phyloP scores from a whole-genome alignment of 2,797 vertebrate species.

The Enteromius radiatus region DNA sequence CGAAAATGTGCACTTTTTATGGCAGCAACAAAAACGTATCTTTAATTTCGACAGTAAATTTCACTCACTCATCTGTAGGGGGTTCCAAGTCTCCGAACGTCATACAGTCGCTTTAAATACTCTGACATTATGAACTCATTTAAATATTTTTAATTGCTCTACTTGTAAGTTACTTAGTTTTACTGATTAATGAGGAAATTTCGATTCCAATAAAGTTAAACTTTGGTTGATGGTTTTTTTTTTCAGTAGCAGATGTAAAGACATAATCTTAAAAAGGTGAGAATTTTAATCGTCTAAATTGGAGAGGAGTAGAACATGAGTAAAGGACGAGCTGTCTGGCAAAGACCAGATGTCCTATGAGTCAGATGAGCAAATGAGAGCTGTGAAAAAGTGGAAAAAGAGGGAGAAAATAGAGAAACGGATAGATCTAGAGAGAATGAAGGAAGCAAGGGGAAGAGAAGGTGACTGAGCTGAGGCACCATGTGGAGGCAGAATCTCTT shows the following conservation, averaged over 20 bases:
- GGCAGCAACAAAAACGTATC: neutral
- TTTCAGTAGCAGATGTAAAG: slow-evolving; percentile 2
- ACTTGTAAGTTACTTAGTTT: neutral
- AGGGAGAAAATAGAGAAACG: slow-evolving; percentile 51
- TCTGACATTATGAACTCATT: neutral
- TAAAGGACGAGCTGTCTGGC: slow-evolving; percentile 60
- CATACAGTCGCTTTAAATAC: neutral
- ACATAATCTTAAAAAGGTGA: slow-evolving; percentile 13
- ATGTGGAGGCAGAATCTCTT: slow-evolving; percentile 43
- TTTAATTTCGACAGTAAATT: neutral
- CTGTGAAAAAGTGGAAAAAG: slow-evolving; percentile 58
- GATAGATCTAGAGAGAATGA: slow-evolving; percentile 51
- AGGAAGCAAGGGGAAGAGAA: slow-evolving; percentile 48
- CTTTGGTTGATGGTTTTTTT: neutral
- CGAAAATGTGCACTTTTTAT: neutral
- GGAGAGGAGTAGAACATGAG: slow-evolving; percentile 43
- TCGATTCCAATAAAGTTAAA: neutral
- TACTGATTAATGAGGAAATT: neutral
- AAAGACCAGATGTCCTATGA: slow-evolving; percentile 72
- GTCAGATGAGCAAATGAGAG: slow-evolving; percentile 61
- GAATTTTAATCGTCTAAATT: slow-evolving; percentile 12
- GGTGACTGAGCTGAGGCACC: slow-evolving; percentile 53
- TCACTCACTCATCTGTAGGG: neutral
- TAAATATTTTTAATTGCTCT: neutral
- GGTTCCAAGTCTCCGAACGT: too few relatives aligned